These are phyloP conservation scores for Anguilla marmorata DNA, from an alignment of 2,797 vertebrate genomes.

Conservation along the genomic window DNA sequence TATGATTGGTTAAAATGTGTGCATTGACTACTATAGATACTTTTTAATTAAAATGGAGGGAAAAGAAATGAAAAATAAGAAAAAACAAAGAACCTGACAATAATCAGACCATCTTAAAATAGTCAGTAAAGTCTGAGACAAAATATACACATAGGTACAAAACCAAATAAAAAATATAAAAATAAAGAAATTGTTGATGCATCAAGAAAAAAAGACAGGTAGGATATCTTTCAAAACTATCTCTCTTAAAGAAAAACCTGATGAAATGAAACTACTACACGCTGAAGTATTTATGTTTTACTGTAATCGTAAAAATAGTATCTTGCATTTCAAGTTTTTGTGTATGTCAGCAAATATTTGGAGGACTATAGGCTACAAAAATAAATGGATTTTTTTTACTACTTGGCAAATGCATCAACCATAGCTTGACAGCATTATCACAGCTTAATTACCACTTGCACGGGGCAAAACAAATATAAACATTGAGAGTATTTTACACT, in stretches of 20 bases:
- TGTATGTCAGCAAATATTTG: neutral
- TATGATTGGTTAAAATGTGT: neutral
- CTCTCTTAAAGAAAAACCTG: neutral
- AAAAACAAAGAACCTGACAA: neutral
- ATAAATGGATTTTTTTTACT: conserved; percentile 11
- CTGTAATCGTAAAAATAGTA: neutral
- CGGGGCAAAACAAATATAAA: neutral
- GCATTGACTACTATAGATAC: neutral
- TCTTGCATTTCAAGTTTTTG: neutral
- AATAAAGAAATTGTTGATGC: neutral
- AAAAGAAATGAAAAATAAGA: neutral
- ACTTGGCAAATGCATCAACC: neutral
- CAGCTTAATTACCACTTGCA: neutral
- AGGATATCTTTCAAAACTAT: neutral
- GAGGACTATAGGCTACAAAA: neutral
- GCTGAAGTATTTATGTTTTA: neutral
- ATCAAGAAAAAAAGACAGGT: neutral
- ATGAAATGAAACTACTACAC: neutral
- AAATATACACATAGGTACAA: neutral
- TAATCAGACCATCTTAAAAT: neutral
- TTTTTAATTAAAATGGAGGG: neutral
- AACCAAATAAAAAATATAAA: neutral
- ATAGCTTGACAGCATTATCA: neutral
- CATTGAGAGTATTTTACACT: neutral
- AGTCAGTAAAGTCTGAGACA: neutral